These are phyloP conservation scores for Listronotus oregonensis DNA, from an alignment of 1,140 invertebrate species.

Conservation along the genomic window DNA sequence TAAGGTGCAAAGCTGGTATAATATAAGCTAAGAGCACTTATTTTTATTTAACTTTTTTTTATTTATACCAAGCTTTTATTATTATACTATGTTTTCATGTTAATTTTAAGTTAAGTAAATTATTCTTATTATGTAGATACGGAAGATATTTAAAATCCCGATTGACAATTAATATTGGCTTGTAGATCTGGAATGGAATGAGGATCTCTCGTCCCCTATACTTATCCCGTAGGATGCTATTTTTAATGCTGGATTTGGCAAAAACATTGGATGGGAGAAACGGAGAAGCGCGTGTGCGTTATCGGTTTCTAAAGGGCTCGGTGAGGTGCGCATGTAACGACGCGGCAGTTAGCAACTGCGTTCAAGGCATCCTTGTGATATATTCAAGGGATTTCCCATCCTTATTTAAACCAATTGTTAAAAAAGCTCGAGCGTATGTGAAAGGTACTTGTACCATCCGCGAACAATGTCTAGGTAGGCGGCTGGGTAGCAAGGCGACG, in stretches of 20 bases:
- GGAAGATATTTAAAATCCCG: no score
- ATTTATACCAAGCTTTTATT: no score
- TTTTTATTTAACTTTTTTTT: no score
- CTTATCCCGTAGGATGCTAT: background rate
- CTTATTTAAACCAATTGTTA: background rate
- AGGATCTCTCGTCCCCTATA: no score
- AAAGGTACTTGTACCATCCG: constrained; percentile 4
- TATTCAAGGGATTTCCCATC: background rate
- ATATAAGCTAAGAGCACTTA: no score
- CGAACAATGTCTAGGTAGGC: constrained; percentile 38
- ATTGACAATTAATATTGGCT: no score
- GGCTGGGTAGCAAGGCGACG: constrained; percentile 28
- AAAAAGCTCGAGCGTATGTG: background rate
- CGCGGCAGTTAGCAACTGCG: constrained; percentile 2
- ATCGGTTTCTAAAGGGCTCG: constrained; percentile 12
- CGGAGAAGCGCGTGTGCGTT: constrained; percentile 2
- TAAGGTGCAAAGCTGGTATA: no score
- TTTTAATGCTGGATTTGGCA: constrained; percentile 20
- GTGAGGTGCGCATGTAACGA: constrained; percentile 9
- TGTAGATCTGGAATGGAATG: no score
- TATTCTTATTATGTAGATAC: no score
- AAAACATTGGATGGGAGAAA: constrained; percentile 14
- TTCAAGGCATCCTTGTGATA: background rate
- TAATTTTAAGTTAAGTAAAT: no score
- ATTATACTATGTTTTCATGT: no score